Percentiles rank a stretch among this genome's conserved stretches.
These are phyloP conservation scores for Drosophila gunungcola DNA, from an alignment of 1,140 invertebrate species.

Conservation along the genomic window DNA sequence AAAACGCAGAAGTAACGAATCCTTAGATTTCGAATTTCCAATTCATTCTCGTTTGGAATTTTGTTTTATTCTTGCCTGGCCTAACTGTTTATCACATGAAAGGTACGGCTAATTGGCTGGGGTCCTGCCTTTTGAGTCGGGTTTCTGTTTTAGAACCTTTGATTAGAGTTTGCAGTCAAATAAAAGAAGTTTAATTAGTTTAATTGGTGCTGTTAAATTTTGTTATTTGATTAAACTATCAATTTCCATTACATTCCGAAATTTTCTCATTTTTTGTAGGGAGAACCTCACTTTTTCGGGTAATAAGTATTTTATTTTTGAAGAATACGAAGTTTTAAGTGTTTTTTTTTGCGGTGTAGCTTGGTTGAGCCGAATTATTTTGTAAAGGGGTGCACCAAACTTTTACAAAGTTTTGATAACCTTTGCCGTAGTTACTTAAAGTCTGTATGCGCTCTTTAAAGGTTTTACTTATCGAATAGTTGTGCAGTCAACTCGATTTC, in stretches of 20 bases:
- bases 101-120: conserved; percentile 61
- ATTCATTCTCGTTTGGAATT: conserved; percentile 41
- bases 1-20: conserved; percentile 39
- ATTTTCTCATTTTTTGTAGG: too few species aligned
- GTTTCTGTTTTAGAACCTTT: conserved; percentile 36
- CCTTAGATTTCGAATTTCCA: conserved; percentile 23
- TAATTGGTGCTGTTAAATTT: conserved; percentile 3
- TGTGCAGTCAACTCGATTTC: conserved; percentile 29
- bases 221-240: too few species aligned
- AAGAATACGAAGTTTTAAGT: too few species aligned
- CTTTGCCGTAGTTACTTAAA: neutral
- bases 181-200: conserved; percentile 10
- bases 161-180: conserved; percentile 43
- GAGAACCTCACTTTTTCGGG: too few species aligned
- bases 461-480: conserved; percentile 6
- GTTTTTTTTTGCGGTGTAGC: too few species aligned
- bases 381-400: too few species aligned
- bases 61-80: conserved; percentile 18
- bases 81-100: conserved; percentile 76
- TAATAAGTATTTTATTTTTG: too few species aligned
- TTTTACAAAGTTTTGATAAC: neutral
- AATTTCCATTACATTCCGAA: too few species aligned
- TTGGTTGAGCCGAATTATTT: too few species aligned
- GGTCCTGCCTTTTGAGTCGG: conserved; percentile 54
- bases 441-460: neutral